Evolutionary conservation across 2,113 vertebrate species (phyloP).

Genomic region (Nothocercus julius): DNA sequence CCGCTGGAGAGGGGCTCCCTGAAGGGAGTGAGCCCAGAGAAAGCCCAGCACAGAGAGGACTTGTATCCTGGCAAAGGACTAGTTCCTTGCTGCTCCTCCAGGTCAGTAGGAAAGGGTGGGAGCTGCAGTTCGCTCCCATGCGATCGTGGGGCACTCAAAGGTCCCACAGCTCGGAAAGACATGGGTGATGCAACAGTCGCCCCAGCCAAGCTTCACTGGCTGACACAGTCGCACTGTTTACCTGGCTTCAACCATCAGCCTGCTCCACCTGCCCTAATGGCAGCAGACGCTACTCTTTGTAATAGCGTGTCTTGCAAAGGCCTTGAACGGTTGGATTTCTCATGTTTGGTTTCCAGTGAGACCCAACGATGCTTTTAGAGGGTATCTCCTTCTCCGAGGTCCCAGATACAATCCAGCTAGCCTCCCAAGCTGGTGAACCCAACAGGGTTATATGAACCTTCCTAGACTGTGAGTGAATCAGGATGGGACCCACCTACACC

Average conservation of each 20-base stretch:
- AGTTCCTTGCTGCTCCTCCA: background rate
- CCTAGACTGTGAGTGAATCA: background rate
- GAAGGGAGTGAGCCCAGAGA: background rate
- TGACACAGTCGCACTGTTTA: accelerated
- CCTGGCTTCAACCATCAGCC: background rate
- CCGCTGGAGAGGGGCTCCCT: background rate
- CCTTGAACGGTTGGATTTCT: background rate
- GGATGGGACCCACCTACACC: background rate
- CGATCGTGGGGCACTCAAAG: background rate
- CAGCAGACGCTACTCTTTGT: background rate
- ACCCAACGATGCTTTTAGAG: background rate
- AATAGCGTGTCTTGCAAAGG: background rate
- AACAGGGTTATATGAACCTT: accelerated
- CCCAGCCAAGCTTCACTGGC: background rate
- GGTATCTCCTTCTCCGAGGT: background rate
- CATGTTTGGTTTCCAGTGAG: accelerated
- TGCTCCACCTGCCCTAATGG: accelerated
- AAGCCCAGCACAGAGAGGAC: background rate
- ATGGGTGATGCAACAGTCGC: background rate
- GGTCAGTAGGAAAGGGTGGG: constrained; percentile 32
- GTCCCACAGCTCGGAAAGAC: background rate
- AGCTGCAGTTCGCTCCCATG: background rate
- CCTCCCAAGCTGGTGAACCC: background rate
- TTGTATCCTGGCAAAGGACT: background rate
- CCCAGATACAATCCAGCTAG: background rate